Conservation (phyloP, 2,797 vertebrate species). For the Mormyrus hasselquistii region DNA sequence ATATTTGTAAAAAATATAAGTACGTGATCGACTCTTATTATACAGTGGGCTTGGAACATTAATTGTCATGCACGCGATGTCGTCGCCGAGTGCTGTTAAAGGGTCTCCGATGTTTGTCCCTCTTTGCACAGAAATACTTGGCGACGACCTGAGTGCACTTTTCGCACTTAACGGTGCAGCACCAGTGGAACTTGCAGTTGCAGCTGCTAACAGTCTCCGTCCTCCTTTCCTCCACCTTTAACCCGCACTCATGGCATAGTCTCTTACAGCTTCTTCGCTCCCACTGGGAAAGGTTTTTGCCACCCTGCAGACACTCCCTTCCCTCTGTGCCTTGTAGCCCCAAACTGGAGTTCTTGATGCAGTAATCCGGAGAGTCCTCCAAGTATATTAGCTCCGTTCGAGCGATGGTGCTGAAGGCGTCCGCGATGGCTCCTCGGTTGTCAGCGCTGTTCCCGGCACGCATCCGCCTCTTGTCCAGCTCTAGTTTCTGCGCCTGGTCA, state of each 20-base stretch:
- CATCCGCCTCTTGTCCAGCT: constrained; percentile 78
- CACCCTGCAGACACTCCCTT: constrained; percentile 79
- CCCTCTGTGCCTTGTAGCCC: constrained; percentile 83
- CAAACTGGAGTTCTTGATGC: constrained; percentile 75
- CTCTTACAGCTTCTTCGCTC: constrained; percentile 78
- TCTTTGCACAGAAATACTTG: constrained; percentile 75
- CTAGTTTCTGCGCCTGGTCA: constrained; percentile 78
- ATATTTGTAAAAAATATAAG: constrained; percentile 4
- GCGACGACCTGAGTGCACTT: constrained; percentile 75
- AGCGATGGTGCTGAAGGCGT: constrained; percentile 67
- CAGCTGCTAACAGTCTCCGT: constrained; percentile 78
- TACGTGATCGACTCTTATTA: constrained; percentile 1
- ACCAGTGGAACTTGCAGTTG: constrained; percentile 97
- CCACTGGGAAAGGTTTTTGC: constrained; percentile 67
- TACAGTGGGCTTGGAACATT: not conserved
- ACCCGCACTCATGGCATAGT: constrained; percentile 83
- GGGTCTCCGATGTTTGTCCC: constrained; percentile 40
- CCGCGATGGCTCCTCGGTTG: constrained; percentile 64
- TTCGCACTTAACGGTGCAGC: constrained; percentile 88
- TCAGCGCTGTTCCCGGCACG: constrained; percentile 84
- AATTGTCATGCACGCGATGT: constrained; percentile 45
- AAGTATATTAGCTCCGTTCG: constrained; percentile 78
- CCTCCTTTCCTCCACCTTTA: constrained; percentile 74
- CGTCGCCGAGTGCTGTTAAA: constrained; percentile 56
- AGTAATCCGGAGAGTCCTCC: constrained; percentile 93